phyloP scores from a whole-genome alignment of 2,888 invertebrate species.

The Neria commutata region DNA sequence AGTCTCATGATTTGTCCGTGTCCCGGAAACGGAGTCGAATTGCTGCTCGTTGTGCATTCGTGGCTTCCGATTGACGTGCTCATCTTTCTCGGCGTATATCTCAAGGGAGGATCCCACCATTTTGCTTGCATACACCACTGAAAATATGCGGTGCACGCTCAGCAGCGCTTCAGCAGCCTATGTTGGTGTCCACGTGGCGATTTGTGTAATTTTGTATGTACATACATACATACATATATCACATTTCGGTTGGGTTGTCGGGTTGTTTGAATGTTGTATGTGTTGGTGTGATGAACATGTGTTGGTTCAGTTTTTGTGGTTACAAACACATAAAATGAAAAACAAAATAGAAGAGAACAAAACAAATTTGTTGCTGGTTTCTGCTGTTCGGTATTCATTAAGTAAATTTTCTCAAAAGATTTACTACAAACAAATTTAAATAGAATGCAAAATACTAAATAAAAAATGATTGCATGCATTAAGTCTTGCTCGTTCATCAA shows the following conservation, averaged over 20 bases:
- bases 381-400: background rate
- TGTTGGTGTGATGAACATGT: slow-evolving; percentile 16
- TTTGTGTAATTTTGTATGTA: no score
- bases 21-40: no score
- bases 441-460: background rate
- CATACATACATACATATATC: no score
- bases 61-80: no score
- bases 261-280: slow-evolving; percentile 18
- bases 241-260: slow-evolving; percentile 14
- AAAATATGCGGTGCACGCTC: slow-evolving; percentile 76
- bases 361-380: slow-evolving; percentile 16
- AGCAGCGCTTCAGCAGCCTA: slow-evolving; percentile 73
- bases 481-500: background rate
- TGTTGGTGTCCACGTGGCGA: slow-evolving; percentile 21
- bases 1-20: no score
- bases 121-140: slow-evolving; percentile 66
- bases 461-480: background rate
- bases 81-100: background rate
- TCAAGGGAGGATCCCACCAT: slow-evolving; percentile 5
- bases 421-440: background rate
- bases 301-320: slow-evolving; percentile 31
- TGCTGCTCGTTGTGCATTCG: slow-evolving; percentile 18
- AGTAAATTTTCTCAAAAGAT: background rate
- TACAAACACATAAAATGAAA: slow-evolving; percentile 25
- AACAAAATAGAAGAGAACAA: slow-evolving; percentile 25